phyloP scores from a whole-genome alignment of 2,797 vertebrate species.

The Catamblyrhynchus diadema region DNA sequence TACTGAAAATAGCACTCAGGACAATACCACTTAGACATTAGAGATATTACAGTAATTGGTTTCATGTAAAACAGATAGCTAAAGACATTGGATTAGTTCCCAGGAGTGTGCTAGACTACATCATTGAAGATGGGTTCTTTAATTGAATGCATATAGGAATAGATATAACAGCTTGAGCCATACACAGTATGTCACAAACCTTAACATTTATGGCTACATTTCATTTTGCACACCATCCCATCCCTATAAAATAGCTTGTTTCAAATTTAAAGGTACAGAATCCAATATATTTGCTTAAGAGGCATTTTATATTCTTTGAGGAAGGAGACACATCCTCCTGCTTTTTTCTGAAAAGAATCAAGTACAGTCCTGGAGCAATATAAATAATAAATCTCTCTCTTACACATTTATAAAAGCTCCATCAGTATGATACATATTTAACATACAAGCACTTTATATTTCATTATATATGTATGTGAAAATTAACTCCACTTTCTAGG shows the following conservation, averaged over 20 bases:
- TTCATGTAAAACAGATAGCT: constrained; percentile 49
- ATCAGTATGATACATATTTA: constrained; percentile 48
- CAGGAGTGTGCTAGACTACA: constrained; percentile 5
- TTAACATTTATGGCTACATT: not conserved
- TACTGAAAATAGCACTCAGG: not conserved
- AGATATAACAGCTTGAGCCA: not conserved
- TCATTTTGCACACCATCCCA: not conserved
- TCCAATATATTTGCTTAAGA: not conserved
- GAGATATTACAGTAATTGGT: constrained; percentile 37
- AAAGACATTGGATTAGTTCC: constrained; percentile 40
- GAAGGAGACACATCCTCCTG: not conserved
- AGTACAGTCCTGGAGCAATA: not conserved
- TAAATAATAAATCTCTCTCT: constrained; percentile 58
- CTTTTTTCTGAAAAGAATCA: not conserved
- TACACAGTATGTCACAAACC: not conserved
- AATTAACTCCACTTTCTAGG: not conserved
- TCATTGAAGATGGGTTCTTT: constrained; percentile 13
- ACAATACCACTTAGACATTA: constrained; percentile 39
- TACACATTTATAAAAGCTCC: constrained; percentile 1
- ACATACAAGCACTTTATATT: constrained; percentile 26
- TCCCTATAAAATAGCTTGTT: not conserved
- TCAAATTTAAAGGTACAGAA: constrained; percentile 17
- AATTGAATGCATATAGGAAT: constrained; percentile 21
- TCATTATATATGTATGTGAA: constrained; percentile 45
- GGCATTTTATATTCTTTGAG: not conserved